phyloP scores from a whole-genome alignment of 2,888 invertebrate genomes.

The Sinelater perroti region DNA sequence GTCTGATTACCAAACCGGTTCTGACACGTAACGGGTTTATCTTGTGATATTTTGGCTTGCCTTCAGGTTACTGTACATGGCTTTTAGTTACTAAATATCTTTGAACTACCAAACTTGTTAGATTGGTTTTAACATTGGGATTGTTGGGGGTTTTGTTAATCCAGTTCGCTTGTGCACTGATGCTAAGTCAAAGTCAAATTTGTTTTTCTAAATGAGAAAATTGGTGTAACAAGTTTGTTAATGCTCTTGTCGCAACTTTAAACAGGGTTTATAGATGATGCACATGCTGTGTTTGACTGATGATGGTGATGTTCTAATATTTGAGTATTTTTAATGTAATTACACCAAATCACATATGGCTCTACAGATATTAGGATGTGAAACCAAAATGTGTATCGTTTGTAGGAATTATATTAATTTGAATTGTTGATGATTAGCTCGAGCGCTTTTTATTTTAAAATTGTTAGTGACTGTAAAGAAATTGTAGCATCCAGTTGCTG shows the following conservation, averaged over 20 bases:
- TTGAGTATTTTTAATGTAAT: neutral
- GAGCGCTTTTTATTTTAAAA: no score
- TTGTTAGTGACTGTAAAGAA: no score
- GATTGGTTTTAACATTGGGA: neutral
- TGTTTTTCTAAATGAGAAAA: conserved; percentile 1
- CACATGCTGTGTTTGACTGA: neutral
- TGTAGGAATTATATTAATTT: no score
- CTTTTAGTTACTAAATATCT: neutral
- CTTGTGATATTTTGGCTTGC: conserved; percentile 16
- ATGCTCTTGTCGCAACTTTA: neutral
- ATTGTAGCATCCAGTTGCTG: no score
- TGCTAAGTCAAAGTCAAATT: no score
- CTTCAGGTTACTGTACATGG: neutral
- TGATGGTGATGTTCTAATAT: neutral
- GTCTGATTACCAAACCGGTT: conserved; percentile 20
- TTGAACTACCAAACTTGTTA: conserved; percentile 13
- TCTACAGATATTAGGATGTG: neutral
- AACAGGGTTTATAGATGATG: conserved; percentile 11
- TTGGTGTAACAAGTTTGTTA: conserved; percentile 13
- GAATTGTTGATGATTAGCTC: no score
- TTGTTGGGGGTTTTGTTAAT: no score
- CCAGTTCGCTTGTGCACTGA: no score
- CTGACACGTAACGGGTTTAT: conserved; percentile 11
- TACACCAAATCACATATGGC: neutral
- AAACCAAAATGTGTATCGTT: conserved; percentile 1